Evolutionary conservation across 2,113 vertebrate genomes (phyloP).

Genomic region (Callaeas wilsoni): DNA sequence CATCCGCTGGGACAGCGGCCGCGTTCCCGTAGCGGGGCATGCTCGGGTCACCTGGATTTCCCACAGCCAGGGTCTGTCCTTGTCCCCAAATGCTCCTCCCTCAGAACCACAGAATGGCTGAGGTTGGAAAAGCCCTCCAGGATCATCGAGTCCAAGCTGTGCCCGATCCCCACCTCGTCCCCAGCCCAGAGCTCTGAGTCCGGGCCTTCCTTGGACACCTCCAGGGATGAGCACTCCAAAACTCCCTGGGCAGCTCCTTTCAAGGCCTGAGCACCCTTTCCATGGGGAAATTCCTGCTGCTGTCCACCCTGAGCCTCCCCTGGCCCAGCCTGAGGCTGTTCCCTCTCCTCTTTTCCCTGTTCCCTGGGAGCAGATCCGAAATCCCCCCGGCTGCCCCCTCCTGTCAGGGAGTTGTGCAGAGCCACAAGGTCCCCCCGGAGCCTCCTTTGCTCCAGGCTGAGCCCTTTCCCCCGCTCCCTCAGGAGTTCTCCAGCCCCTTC

Average conservation of each 20-base stretch:
- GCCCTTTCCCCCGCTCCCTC: not conserved
- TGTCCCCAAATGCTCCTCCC: not conserved
- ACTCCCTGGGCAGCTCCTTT: not conserved
- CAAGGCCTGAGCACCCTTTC: rapidly evolving
- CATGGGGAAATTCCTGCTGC: not conserved
- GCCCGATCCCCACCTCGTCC: rapidly evolving
- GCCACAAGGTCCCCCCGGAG: not conserved
- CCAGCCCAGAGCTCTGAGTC: no score
- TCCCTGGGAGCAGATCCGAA: not conserved
- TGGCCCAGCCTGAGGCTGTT: not conserved
- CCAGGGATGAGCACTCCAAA: not conserved
- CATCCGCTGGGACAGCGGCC: rapidly evolving
- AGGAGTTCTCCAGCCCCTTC: not conserved
- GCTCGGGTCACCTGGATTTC: not conserved
- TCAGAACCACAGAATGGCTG: not conserved
- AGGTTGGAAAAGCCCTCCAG: not conserved
- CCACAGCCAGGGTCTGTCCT: not conserved
- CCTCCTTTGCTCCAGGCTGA: not conserved
- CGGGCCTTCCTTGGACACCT: rapidly evolving
- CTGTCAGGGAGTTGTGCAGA: not conserved
- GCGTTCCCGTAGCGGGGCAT: rapidly evolving
- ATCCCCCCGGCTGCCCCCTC: not conserved
- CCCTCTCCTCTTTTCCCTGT: not conserved
- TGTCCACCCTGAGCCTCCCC: not conserved
- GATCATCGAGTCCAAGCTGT: rapidly evolving